Evolutionary conservation across 2,888 invertebrate species (phyloP).

Genomic region (Hyposoter didymator): DNA sequence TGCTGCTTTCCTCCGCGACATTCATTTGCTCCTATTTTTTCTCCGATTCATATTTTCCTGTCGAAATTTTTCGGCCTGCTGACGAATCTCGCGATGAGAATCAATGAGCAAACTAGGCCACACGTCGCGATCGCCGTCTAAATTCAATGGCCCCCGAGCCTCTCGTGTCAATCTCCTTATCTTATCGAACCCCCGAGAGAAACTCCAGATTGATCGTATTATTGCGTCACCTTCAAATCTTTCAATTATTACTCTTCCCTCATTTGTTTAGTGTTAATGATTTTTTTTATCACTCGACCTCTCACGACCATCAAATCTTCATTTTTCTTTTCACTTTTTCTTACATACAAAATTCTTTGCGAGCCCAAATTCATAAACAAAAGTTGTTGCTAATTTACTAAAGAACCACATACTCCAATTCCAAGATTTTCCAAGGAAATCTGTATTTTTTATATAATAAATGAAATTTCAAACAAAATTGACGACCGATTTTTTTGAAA

Average conservation of each 20-base stretch:
- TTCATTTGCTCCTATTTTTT: neutral
- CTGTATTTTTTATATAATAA: no score
- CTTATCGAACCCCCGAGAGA: constrained; percentile 60
- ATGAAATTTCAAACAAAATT: no score
- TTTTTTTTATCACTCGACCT: neutral
- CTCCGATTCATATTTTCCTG: neutral
- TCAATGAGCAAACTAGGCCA: neutral
- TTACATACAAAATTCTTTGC: no score
- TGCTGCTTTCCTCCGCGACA: neutral
- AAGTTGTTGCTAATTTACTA: no score
- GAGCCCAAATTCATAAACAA: no score
- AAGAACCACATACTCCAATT: no score
- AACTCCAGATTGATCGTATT: constrained; percentile 10
- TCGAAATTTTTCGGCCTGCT: neutral
- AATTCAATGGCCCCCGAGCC: constrained; percentile 18
- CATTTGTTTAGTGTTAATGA: neutral
- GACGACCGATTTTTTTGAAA: no score
- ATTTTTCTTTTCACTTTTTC: no score
- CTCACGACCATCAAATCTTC: neutral
- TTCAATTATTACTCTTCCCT: neutral
- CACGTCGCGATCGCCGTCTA: neutral
- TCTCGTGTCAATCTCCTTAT: constrained; percentile 61
- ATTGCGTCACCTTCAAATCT: neutral
- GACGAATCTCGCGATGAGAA: neutral
- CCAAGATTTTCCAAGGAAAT: no score